phyloP scores from a whole-genome alignment of 2,797 vertebrate species.

The Ibycter americanus region DNA sequence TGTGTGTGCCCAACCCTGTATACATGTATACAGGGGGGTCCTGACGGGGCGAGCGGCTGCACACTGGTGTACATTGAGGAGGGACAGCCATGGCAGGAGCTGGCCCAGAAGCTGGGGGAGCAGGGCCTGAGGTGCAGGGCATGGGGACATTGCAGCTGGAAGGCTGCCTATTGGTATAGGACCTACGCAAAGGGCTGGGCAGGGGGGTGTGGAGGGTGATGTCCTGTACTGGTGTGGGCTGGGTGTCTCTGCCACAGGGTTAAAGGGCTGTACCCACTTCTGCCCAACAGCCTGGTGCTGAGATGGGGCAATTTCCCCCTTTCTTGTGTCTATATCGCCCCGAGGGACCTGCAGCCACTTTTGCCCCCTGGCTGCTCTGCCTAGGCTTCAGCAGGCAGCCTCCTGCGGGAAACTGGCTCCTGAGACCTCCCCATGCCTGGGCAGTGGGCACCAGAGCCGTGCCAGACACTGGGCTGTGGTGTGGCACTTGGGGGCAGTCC shows the following conservation, averaged over 20 bases:
- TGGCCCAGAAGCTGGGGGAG: not conserved
- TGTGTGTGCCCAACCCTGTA: no score
- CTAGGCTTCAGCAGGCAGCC: not conserved
- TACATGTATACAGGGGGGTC: accelerated
- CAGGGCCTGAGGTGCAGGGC: accelerated
- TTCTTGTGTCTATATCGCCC: not conserved
- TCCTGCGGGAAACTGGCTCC: not conserved
- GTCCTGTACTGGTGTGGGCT: accelerated
- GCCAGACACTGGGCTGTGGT: accelerated
- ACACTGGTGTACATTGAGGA: accelerated
- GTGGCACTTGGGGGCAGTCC: not conserved
- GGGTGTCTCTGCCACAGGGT: not conserved
- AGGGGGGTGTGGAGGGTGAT: no score
- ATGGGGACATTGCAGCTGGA: not conserved
- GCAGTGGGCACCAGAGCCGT: not conserved
- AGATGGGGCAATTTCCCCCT: not conserved
- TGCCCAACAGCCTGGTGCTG: not conserved
- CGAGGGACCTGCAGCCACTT: not conserved
- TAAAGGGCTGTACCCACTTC: not conserved
- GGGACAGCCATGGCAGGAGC: not conserved
- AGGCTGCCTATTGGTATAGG: not conserved
- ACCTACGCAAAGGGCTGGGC: not conserved
- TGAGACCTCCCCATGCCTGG: accelerated
- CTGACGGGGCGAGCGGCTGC: accelerated
- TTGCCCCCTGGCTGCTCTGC: not conserved